Percentiles rank a stretch among this genome's conserved stretches.
Evolutionary conservation across 2,797 vertebrate species (phyloP).

Genomic region (Spea hammondii): DNA sequence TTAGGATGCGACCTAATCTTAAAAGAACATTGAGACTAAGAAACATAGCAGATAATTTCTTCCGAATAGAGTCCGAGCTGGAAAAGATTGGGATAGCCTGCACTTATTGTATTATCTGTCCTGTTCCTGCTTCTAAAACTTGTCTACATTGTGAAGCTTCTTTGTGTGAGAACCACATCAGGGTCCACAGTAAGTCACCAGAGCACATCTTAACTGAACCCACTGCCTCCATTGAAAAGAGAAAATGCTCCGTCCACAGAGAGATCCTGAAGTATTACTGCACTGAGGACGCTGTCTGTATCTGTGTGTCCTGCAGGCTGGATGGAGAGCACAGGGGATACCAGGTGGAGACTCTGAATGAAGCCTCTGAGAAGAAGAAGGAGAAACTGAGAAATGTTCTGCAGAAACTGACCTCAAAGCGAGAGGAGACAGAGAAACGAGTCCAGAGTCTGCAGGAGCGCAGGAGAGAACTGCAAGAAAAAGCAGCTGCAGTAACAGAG

Average conservation of each 20-base stretch:
- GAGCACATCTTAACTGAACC: slow-evolving; percentile 61
- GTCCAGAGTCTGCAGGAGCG: slow-evolving; percentile 16
- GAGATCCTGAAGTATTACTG: slow-evolving; percentile 67
- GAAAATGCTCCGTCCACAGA: slow-evolving; percentile 60
- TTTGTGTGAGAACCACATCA: slow-evolving; percentile 66
- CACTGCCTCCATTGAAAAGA: slow-evolving; percentile 35
- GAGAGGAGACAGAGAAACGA: slow-evolving; percentile 2
- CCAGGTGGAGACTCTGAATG: slow-evolving; percentile 65
- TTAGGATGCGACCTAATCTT: neutral
- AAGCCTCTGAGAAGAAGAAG: slow-evolving; percentile 68
- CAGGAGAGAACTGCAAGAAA: slow-evolving; percentile 18
- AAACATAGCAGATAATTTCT: neutral
- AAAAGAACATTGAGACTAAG: neutral
- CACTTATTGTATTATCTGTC: slow-evolving; percentile 15
- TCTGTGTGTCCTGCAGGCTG: slow-evolving; percentile 65
- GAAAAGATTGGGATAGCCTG: neutral
- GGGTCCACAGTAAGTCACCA: slow-evolving; percentile 65
- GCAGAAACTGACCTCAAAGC: slow-evolving; percentile 21
- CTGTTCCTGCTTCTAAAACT: slow-evolving; percentile 15
- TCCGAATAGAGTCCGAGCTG: neutral
- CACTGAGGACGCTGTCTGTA: slow-evolving; percentile 59
- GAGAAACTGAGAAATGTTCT: slow-evolving; percentile 9
- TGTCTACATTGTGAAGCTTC: slow-evolving; percentile 71
- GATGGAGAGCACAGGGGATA: slow-evolving; percentile 67
- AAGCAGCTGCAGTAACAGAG: neutral